Percentiles rank a stretch among this genome's conserved stretches.
Evolutionary conservation across 2,797 vertebrate species (phyloP).

Genomic region (Eurystomus glaucurus): DNA sequence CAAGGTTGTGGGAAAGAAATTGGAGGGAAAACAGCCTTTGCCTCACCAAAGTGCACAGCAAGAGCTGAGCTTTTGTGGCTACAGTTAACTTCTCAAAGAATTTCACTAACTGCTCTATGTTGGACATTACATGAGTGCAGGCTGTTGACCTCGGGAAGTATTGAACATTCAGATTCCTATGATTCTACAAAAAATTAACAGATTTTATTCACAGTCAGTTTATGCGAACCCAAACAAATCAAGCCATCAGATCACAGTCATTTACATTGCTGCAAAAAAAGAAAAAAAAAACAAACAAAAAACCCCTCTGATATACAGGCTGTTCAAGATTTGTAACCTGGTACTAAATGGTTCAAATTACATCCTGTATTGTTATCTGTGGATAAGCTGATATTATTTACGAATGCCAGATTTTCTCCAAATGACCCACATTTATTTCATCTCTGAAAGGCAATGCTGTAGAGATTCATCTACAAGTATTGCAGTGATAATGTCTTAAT

Average conservation of each 20-base stretch:
- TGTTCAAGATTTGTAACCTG: slow-evolving; percentile 32
- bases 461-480: background rate
- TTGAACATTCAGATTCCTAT: background rate
- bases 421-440: slow-evolving; percentile 53
- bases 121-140: background rate
- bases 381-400: slow-evolving; percentile 27
- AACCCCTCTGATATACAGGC: background rate
- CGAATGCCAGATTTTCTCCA: background rate
- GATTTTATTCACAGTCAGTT: background rate
- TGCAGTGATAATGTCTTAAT: slow-evolving; percentile 47
- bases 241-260: background rate
- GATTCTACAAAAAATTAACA: background rate
- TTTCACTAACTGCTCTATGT: background rate
- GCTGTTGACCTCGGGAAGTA: background rate
- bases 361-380: background rate
- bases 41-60: background rate
- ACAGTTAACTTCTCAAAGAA: background rate
- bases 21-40: background rate
- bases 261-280: background rate
- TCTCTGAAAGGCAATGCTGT: slow-evolving; percentile 7
- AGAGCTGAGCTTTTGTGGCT: background rate
- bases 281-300: too few relatives aligned
- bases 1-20: background rate
- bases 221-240: background rate
- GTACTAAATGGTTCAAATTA: slow-evolving; percentile 23